Conservation (phyloP, 1,140 invertebrate species). For the Holotrichia oblita region DNA sequence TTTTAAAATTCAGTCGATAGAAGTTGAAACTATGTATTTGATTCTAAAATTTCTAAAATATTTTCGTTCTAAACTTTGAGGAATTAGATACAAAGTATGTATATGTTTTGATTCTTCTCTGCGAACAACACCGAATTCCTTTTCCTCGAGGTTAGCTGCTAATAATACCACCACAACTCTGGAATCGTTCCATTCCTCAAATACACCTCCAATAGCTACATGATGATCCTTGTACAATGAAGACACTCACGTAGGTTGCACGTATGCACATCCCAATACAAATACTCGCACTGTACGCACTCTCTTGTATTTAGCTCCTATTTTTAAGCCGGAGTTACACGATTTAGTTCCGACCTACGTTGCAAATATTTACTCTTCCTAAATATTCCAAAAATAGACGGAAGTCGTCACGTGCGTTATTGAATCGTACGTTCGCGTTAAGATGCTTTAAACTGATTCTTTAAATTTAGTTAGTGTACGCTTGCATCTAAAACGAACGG, state of each 20-base stretch:
- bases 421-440: neutral
- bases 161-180: neutral
- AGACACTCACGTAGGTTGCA: neutral
- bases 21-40: no score
- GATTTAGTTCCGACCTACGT: constrained; percentile 46
- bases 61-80: no score
- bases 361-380: constrained; percentile 50
- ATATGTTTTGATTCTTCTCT: no score
- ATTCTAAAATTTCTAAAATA: no score
- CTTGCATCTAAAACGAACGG: neutral
- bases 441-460: constrained; percentile 39
- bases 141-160: neutral
- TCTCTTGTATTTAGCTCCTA: constrained; percentile 51
- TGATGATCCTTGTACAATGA: neutral
- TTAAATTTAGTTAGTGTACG: constrained; percentile 37
- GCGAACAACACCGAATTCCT: no score
- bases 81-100: no score
- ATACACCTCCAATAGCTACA: neutral
- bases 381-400: constrained; percentile 50
- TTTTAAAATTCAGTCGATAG: no score
- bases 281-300: neutral
- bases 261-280: neutral
- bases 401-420: constrained; percentile 43
- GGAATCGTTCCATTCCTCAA: neutral
- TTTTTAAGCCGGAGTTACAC: constrained; percentile 44